Evolutionary conservation across 2,797 vertebrate species (phyloP).

Genomic region (Eospalax fontanierii): DNA sequence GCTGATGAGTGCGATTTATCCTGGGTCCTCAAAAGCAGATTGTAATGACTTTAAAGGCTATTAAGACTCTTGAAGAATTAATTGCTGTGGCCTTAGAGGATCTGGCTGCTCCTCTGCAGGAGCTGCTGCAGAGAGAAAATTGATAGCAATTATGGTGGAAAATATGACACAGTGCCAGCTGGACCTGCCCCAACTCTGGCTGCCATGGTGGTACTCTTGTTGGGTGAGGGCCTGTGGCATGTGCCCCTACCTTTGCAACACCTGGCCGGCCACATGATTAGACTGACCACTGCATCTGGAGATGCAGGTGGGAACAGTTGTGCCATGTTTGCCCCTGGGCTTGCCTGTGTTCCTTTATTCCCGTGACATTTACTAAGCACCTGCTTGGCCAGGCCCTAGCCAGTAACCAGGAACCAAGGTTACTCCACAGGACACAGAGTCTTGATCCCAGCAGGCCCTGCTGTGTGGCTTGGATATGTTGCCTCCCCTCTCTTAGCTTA

Average conservation of each 20-base stretch:
- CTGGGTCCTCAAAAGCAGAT: conserved; percentile 72
- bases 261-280: neutral
- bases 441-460: neutral
- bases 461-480: neutral
- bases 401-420: neutral
- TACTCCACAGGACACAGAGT: fast-evolving
- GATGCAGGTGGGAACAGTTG: too few relatives aligned
- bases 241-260: neutral
- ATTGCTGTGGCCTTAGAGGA: conserved; percentile 63
- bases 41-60: conserved; percentile 68
- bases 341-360: neutral
- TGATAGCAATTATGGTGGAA: conserved; percentile 24
- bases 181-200: neutral
- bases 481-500: neutral
- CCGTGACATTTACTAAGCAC: too few relatives aligned
- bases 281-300: neutral
- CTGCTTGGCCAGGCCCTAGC: neutral
- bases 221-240: neutral
- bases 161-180: conserved; percentile 41
- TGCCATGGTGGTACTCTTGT: neutral
- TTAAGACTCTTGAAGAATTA: conserved; percentile 79
- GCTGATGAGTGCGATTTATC: conserved; percentile 55
- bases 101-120: conserved; percentile 44
- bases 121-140: conserved; percentile 60
- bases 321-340: fast-evolving